A percentile compares a stretch with the other conserved stretches of the same genome.
These are phyloP conservation scores for Tiliacea citrago DNA, from an alignment of 2,888 invertebrate species.

Conservation along the genomic window DNA sequence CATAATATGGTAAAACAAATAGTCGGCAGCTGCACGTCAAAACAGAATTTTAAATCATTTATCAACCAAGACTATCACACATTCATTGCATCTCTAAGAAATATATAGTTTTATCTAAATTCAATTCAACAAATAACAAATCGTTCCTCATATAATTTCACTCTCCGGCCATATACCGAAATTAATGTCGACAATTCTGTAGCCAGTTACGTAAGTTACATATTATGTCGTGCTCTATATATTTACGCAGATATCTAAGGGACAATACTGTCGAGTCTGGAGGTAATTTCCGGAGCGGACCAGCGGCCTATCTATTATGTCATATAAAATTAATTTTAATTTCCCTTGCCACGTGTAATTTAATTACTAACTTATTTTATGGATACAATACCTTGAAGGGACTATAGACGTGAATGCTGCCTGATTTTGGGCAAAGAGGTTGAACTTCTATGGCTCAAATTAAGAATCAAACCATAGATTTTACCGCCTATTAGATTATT, in stretches of 20 bases:
- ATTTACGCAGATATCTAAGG: constrained; percentile 33
- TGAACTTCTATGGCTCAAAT: neutral
- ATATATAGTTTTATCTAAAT: constrained; percentile 5
- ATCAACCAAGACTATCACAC: constrained; percentile 21
- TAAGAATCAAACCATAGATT: neutral
- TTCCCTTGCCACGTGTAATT: constrained; percentile 38
- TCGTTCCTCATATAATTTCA: neutral
- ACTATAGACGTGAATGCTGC: neutral
- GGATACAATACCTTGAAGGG: constrained; percentile 23
- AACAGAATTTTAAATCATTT: constrained; percentile 15
- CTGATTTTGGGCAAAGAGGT: neutral
- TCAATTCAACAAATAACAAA: constrained; percentile 12
- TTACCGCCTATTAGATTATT: neutral
- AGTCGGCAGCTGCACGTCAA: no score
- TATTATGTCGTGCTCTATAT: constrained; percentile 25
- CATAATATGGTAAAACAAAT: no score
- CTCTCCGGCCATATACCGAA: neutral
- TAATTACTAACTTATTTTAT: constrained; percentile 30
- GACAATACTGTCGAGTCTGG: constrained; percentile 39
- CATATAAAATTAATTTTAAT: constrained; percentile 55
- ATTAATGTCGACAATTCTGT: neutral
- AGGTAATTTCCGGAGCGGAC: constrained; percentile 60
- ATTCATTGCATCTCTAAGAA: neutral
- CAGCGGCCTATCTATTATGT: constrained; percentile 39
- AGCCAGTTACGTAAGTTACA: constrained; percentile 13